phyloP scores from a whole-genome alignment of 2,888 invertebrate genomes.

The Drosophila pegasa region DNA sequence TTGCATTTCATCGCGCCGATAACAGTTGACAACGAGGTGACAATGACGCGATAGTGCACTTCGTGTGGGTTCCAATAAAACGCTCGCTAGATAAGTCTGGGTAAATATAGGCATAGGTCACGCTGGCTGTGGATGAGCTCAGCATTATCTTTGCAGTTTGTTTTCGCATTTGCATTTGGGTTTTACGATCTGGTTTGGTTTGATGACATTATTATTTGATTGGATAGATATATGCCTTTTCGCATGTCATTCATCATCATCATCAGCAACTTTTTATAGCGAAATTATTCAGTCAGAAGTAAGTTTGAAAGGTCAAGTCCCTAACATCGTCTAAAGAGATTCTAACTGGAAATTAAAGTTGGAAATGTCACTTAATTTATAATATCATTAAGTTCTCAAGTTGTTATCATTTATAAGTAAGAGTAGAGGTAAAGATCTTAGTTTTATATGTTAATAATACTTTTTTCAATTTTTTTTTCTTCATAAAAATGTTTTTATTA shows the following conservation, averaged over 20 bases:
- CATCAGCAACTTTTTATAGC: constrained; percentile 12
- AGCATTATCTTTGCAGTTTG: constrained; percentile 43
- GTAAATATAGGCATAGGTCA: constrained; percentile 41
- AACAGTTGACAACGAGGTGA: constrained; percentile 25
- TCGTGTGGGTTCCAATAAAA: constrained; percentile 26
- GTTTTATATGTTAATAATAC: neutral
- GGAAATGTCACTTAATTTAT: too few species aligned
- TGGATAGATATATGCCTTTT: neutral
- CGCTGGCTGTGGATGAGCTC: constrained; percentile 45
- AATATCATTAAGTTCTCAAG: neutral
- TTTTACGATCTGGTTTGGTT: constrained; percentile 34
- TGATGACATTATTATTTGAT: constrained; percentile 15
- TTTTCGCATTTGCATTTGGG: constrained; percentile 44
- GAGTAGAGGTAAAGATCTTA: neutral
- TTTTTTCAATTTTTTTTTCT: neutral
- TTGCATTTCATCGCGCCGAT: constrained; percentile 11
- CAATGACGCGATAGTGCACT: constrained; percentile 18
- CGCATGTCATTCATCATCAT: constrained; percentile 7
- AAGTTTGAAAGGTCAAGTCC: constrained; percentile 1
- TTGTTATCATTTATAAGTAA: neutral
- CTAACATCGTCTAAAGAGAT: neutral
- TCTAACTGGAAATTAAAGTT: neutral
- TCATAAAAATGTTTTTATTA: neutral
- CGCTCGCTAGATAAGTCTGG: constrained; percentile 15
- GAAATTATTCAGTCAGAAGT: constrained; percentile 24